Evolutionary conservation across 2,888 invertebrate genomes (phyloP), one percentile per base, ranked within the genome.

Genomic region (Junonia oenone): DNA sequence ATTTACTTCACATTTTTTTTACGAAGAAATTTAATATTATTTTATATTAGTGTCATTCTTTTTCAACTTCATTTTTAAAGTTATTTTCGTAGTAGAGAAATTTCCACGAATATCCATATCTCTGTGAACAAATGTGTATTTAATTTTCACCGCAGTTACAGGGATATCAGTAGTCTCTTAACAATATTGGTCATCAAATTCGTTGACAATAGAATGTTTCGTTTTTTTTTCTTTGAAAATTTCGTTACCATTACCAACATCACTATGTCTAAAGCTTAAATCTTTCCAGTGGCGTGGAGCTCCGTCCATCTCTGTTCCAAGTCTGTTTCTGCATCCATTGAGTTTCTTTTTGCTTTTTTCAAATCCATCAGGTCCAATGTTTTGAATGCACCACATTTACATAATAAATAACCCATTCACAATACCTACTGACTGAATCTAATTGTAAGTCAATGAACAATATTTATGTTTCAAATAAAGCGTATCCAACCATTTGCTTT

Each of bases 381-480:
- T 52, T 38, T 37, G 29, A 46, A 46, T 19, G 37, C 37, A 29
- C 37, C 8, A 11, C 27, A 37, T 52, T 52, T 38, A 19, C 52
- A 52, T 52, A 46, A 14, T 37, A 52, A 51, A 33, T 4, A 33
- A 4, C 4, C n/a, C n/a, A n/a, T 33, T n/a, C n/a, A 33, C 31
- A n/a, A n/a, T n/a, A n/a, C n/a, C n/a, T 4, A n/a, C 31, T 11
- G n/a, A n/a, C n/a, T n/a, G n/a, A n/a, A n/a, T n/a, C n/a, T n/a
- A n/a, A n/a, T n/a, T n/a, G n/a, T n/a, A n/a, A n/a, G n/a, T n/a
- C n/a, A n/a, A n/a, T n/a, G n/a, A n/a, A n/a, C n/a, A n/a, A 40
- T 40, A 19, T 40, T 40, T 19, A 40, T 19, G 17, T 11, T 11
- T 11, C 17, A 9, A 2, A 8, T 31, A 11, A n/a, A n/a, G 31